These are phyloP conservation scores for Cossypha niveicapilla DNA, from an alignment of 2,797 vertebrate genomes.

Conservation along the genomic window DNA sequence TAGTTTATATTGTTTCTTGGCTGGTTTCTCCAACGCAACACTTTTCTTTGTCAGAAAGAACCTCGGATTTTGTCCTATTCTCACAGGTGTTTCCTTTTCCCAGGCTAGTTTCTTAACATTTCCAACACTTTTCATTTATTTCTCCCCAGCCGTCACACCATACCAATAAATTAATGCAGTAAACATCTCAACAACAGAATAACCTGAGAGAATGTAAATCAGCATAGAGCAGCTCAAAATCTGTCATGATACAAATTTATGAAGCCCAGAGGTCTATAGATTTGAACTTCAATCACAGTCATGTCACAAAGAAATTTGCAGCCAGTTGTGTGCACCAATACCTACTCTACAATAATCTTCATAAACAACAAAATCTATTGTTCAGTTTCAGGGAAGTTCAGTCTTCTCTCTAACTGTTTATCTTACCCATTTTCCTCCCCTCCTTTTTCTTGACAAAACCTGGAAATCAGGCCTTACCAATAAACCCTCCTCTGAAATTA, in stretches of 20 bases:
- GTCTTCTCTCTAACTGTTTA: neutral
- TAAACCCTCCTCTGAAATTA: neutral
- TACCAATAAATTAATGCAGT: neutral
- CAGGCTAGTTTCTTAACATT: neutral
- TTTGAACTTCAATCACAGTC: neutral
- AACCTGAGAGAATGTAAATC: neutral
- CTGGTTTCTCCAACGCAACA: neutral
- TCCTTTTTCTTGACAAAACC: neutral
- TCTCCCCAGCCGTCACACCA: neutral
- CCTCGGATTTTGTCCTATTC: neutral
- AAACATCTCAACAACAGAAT: neutral
- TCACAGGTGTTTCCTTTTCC: neutral
- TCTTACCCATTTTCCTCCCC: neutral
- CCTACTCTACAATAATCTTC: neutral
- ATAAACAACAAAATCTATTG: neutral
- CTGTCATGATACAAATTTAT: neutral
- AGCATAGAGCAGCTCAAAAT: neutral
- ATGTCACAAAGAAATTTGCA: neutral
- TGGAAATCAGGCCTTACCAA: neutral
- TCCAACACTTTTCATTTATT: neutral
- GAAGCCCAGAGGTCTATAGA: neutral
- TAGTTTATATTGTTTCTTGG: neutral
- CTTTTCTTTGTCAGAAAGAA: neutral
- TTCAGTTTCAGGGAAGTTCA: neutral
- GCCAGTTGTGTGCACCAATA: neutral